Conservation (phyloP, 2,797 vertebrate species). For the Eleutherodactylus coqui region DNA sequence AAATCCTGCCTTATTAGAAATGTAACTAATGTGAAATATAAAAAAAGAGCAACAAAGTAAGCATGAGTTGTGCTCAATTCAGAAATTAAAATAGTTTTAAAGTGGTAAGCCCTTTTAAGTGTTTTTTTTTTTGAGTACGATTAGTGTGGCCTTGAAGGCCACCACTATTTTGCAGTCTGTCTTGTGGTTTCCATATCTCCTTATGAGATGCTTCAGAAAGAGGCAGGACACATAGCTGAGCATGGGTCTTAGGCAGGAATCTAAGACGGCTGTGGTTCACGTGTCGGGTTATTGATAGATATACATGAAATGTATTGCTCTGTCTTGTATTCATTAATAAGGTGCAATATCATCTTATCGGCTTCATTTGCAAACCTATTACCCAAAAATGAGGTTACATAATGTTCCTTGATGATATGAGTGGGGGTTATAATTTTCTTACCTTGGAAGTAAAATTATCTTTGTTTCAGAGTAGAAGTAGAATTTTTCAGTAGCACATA, state of each 20-base stretch:
- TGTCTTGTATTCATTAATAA: constrained; percentile 64
- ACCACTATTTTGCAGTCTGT: neutral
- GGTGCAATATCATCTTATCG: constrained; percentile 70
- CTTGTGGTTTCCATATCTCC: neutral
- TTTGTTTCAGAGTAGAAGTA: neutral
- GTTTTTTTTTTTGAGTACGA: neutral
- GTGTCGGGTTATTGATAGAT: constrained; percentile 67
- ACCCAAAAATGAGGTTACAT: neutral
- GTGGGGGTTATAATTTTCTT: neutral
- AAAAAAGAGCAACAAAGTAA: no score
- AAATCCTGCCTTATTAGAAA: no score
- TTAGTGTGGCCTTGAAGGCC: constrained; percentile 1
- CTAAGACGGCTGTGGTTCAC: constrained; percentile 64
- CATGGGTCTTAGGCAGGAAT: constrained; percentile 59
- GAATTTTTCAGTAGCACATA: neutral
- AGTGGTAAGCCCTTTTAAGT: neutral
- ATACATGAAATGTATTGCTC: constrained; percentile 68
- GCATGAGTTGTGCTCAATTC: no score
- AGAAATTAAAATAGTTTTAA: neutral
- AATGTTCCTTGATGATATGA: neutral
- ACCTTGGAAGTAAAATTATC: neutral
- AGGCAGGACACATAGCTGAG: neutral
- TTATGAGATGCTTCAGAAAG: neutral
- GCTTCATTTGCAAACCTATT: constrained; percentile 46
- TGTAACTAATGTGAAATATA: neutral